Evolutionary conservation across 2,113 vertebrate species (phyloP), one percentile per base, ranked within the genome.

Genomic region (Prinia subflava): DNA sequence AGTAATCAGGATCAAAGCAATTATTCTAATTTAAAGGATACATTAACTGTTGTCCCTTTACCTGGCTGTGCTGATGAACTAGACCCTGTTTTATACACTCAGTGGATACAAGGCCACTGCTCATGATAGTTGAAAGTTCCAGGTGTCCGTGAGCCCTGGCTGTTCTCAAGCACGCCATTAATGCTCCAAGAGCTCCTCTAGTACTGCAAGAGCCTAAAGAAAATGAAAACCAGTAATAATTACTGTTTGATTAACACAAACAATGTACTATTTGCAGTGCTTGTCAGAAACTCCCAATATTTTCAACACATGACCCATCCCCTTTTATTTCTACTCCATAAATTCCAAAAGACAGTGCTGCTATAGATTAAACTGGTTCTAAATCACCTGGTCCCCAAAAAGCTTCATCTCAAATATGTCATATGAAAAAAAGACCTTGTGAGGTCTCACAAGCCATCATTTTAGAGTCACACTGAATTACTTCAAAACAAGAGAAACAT

Each of bases 141-240:
- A 99, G 92, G 22, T 99, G 98, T 42, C 99, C 99, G 9, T 99
- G 98, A 94, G 99, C 98, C 74, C 99, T 97, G 37, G 99, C 99
- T 82, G 99, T 98, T 62, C 99, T 98, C 35, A 99, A 94, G 92
- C 99, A 99, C 0, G 99, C 99, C 98, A 99, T 99, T 89, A 99
- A 93, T 55, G 99, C 99, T 57, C 99, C 99, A 64, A 99, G 95
- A 17, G 99, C 97, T 23, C 99, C 99, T 92, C 98, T 98, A 71
- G 98, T 97, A 71, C 78, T 97, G 79, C 94, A 83, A 42, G 98
- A 95, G 8, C 97, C 97, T 97, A 92, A 97, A 96, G n/a, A 90
- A 83, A 83, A 93, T 22, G 21, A 93, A 95, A 68, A 77, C 0
- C 17, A 71, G 19, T 15, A 81, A 22, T 25, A 83, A 70, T 33